These are phyloP conservation scores for Amphipoea lucens DNA, from an alignment of 2,888 invertebrate species.

Conservation along the genomic window DNA sequence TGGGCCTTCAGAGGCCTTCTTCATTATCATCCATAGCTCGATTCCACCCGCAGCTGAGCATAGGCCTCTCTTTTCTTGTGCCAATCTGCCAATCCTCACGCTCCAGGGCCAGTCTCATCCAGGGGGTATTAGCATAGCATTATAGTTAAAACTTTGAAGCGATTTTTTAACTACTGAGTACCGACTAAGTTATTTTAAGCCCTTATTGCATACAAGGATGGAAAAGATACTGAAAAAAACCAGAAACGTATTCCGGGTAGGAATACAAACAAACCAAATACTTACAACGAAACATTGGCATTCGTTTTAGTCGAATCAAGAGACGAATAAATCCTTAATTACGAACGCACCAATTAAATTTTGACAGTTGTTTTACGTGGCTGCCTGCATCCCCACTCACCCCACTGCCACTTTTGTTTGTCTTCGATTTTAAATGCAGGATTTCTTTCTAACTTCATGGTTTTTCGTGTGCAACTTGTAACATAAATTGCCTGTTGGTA, in stretches of 20 bases:
- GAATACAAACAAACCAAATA: neutral
- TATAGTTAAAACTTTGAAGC: neutral
- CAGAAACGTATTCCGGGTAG: too few relatives aligned
- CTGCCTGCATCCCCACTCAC: conserved; percentile 61
- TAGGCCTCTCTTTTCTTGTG: neutral
- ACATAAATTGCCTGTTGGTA: conserved; percentile 31
- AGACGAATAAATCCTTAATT: neutral
- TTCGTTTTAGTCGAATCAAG: conserved; percentile 11
- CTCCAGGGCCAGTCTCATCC: neutral
- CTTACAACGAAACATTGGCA: too few relatives aligned
- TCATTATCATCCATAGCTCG: neutral
- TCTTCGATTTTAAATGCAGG: conserved; percentile 58
- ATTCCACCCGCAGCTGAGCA: too few relatives aligned
- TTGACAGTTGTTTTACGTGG: conserved; percentile 80
- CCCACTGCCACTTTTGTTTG: conserved; percentile 68
- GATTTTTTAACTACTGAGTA: neutral
- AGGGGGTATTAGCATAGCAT: neutral
- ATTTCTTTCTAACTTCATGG: conserved; percentile 44
- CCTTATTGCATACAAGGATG: neutral
- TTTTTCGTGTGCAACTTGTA: conserved; percentile 45
- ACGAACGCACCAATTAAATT: conserved; percentile 38
- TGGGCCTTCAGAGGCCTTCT: neutral
- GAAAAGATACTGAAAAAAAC: neutral
- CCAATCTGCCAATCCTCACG: neutral
- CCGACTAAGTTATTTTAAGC: neutral